phyloP scores from a whole-genome alignment of 1,140 invertebrate genomes.

The Lepidostoma basale region DNA sequence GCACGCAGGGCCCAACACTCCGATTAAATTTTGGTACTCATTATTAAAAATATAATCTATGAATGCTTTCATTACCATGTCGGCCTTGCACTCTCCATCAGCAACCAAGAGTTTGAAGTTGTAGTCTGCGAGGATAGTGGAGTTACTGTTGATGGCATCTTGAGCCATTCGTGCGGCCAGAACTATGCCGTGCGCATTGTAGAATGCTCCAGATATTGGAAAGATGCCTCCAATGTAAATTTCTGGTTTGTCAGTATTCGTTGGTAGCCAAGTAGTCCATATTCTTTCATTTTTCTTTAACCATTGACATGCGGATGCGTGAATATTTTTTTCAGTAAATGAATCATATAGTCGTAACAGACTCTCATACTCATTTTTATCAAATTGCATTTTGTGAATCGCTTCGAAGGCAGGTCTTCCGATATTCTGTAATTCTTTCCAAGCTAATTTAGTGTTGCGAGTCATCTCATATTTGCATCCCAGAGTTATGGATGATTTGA shows the following conservation, averaged over 20 bases:
- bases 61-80: slow-evolving; percentile 79
- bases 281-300: slow-evolving; percentile 61
- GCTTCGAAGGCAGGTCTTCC: slow-evolving; percentile 63
- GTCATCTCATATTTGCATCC: slow-evolving; percentile 70
- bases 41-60: slow-evolving; percentile 72
- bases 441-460: slow-evolving; percentile 71
- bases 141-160: slow-evolving; percentile 69
- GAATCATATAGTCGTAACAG: slow-evolving; percentile 59
- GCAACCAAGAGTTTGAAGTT: slow-evolving; percentile 64
- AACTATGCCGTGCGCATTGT: slow-evolving; percentile 67
- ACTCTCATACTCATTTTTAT: slow-evolving; percentile 60
- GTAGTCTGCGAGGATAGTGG: slow-evolving; percentile 67
- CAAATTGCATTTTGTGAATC: slow-evolving; percentile 65
- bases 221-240: slow-evolving; percentile 80
- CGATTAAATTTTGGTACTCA: slow-evolving; percentile 64
- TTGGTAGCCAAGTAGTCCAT: slow-evolving; percentile 64
- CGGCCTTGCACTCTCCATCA: slow-evolving; percentile 76
- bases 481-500: slow-evolving; percentile 45
- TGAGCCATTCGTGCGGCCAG: slow-evolving; percentile 70
- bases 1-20: slow-evolving; percentile 83
- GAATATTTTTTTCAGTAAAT: slow-evolving; percentile 45
- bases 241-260: slow-evolving; percentile 59
- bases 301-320: slow-evolving; percentile 74
- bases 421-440: slow-evolving; percentile 61
- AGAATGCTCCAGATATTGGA: slow-evolving; percentile 65